Conservation (phyloP, 1,140 invertebrate genomes). For the Pseudomyrmex dendroicus region DNA sequence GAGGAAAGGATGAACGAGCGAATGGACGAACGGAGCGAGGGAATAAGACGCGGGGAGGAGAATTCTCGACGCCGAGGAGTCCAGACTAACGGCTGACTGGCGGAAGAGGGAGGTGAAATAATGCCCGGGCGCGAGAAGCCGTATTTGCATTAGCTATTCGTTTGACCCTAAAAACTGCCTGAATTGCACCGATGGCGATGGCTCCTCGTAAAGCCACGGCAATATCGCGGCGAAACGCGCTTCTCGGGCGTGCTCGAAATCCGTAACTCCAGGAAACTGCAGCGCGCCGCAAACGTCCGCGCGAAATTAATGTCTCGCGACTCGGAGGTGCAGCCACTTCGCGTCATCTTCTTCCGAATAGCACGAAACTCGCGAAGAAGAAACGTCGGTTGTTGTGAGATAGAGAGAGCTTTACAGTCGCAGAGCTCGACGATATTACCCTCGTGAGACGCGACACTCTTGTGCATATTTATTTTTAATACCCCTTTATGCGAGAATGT, state of each 20-base stretch:
- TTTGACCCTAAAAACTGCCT: constrained; percentile 72
- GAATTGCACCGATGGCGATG: constrained; percentile 63
- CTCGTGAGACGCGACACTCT: background rate
- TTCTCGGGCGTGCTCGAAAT: constrained; percentile 60
- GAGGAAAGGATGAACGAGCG: constrained; percentile 1
- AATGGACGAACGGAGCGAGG: constrained; percentile 6
- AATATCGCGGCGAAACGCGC: constrained; percentile 43
- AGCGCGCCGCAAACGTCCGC: background rate
- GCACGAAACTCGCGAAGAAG: constrained; percentile 21
- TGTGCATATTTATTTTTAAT: background rate
- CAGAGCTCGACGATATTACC: background rate
- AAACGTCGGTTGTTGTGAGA: constrained; percentile 19
- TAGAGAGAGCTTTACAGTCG: constrained; percentile 21
- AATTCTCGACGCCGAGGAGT: constrained; percentile 57
- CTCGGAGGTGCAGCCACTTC: background rate
- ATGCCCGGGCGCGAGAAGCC: constrained; percentile 52
- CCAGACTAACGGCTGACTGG: constrained; percentile 63
- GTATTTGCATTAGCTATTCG: constrained; percentile 75
- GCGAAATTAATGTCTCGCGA: constrained; percentile 57
- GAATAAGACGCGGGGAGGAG: background rate
- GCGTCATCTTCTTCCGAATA: background rate
- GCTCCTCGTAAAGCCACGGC: constrained; percentile 65
- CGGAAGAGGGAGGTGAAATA: constrained; percentile 63
- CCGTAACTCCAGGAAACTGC: constrained; percentile 45
- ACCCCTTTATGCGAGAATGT: background rate